Percentiles rank a stretch among this genome's conserved stretches.
These are phyloP conservation scores for Gadopsis bispinosus DNA, from an alignment of 2,797 vertebrate genomes.

Conservation along the genomic window DNA sequence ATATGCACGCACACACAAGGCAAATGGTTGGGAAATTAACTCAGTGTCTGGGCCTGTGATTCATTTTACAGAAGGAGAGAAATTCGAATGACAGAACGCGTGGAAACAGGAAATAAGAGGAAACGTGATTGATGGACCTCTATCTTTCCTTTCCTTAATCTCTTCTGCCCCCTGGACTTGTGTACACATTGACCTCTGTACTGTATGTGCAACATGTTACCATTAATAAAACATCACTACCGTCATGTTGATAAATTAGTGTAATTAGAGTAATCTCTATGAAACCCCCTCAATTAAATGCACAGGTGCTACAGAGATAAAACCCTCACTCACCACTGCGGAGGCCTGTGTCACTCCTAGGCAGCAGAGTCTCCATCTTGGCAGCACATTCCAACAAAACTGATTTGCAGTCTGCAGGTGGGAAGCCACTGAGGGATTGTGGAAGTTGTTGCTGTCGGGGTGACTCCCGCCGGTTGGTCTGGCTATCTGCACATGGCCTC, in stretches of 20 bases:
- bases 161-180: slow-evolving; percentile 7
- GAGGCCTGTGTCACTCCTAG: background rate
- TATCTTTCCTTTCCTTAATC: slow-evolving; percentile 31
- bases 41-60: slow-evolving; percentile 35
- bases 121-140: slow-evolving; percentile 31
- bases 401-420: background rate
- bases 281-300: slow-evolving; percentile 6
- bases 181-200: slow-evolving; percentile 6
- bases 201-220: background rate
- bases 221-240: background rate
- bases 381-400: background rate
- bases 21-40: slow-evolving; percentile 52
- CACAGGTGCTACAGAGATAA: background rate
- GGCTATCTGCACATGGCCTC: no score
- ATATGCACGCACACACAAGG: background rate
- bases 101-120: slow-evolving; percentile 41
- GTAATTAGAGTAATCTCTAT: slow-evolving; percentile 16
- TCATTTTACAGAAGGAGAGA: slow-evolving; percentile 48
- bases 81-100: slow-evolving; percentile 39
- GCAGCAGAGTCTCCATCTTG: background rate
- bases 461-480: no score
- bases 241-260: background rate
- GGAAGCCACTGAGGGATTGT: background rate
- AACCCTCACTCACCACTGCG: background rate
- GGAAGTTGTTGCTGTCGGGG: background rate